Conservation (phyloP, 2,797 vertebrate genomes). For the Salmo trutta region DNA sequence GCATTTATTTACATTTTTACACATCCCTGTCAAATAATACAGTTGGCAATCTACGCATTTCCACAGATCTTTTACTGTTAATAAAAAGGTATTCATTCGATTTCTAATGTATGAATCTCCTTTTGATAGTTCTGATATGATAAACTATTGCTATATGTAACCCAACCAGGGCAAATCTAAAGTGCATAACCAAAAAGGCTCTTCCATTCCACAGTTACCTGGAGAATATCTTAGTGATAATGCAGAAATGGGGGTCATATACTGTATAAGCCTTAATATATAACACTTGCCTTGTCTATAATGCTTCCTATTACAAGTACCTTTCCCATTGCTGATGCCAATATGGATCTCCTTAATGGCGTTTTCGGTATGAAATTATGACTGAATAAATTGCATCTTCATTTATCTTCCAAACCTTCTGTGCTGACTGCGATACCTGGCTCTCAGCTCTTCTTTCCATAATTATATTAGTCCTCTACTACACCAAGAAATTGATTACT, state of each 20-base stretch:
- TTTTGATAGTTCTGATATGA: constrained; percentile 75
- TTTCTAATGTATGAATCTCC: constrained; percentile 64
- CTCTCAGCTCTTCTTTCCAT: constrained; percentile 91
- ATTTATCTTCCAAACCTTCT: constrained; percentile 96
- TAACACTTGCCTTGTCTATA: constrained; percentile 71
- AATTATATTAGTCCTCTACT: constrained; percentile 92
- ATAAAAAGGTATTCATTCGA: constrained; percentile 47
- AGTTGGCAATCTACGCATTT: background rate
- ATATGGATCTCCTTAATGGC: constrained; percentile 90
- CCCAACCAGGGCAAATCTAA: constrained; percentile 65
- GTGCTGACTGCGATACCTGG: constrained; percentile 89
- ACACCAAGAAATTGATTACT: constrained; percentile 95
- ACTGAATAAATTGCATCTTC: constrained; percentile 99
- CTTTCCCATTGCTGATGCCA: constrained; percentile 69
- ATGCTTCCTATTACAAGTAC: constrained; percentile 69
- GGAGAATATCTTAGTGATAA: constrained; percentile 76
- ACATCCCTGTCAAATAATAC: background rate
- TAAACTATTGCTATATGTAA: constrained; percentile 59
- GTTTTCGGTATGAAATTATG: constrained; percentile 94
- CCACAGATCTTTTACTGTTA: constrained; percentile 58
- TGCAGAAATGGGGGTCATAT: constrained; percentile 60
- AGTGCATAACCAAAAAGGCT: constrained; percentile 66
- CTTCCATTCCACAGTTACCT: constrained; percentile 66
- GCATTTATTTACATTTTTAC: background rate
- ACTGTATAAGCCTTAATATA: constrained; percentile 59